phyloP scores from a whole-genome alignment of 1,140 invertebrate genomes.

The Euura saliciscinereae region DNA sequence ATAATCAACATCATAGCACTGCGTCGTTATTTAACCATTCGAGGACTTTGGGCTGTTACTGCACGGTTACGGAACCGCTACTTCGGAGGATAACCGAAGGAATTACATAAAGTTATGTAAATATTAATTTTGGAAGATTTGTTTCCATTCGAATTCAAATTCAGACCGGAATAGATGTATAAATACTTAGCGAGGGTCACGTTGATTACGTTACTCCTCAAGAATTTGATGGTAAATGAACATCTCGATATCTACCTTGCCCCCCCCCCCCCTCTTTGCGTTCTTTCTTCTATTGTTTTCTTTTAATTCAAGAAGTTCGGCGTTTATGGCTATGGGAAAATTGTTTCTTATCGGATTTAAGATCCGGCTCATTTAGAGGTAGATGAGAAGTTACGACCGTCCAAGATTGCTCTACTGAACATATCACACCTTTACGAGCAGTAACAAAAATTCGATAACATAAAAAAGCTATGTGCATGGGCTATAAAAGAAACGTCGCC shows the following conservation, averaged over 20 bases:
- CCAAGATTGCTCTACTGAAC: not conserved
- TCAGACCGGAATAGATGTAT: too few relatives aligned
- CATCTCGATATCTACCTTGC: not conserved
- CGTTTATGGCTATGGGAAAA: not conserved
- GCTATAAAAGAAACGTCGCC: not conserved
- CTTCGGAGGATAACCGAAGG: too few relatives aligned
- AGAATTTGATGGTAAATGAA: too few relatives aligned
- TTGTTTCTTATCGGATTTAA: constrained; percentile 5
- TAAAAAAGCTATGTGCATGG: not conserved
- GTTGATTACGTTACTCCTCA: too few relatives aligned
- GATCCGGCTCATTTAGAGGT: not conserved
- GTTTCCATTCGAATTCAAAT: too few relatives aligned
- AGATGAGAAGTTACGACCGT: not conserved
- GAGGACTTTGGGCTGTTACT: too few relatives aligned
- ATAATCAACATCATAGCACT: too few relatives aligned
- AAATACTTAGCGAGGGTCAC: too few relatives aligned
- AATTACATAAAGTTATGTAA: too few relatives aligned
- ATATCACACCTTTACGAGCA: not conserved
- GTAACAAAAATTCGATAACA: not conserved
- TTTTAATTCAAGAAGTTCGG: not conserved
- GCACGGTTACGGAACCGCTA: too few relatives aligned
- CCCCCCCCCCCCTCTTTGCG: not conserved
- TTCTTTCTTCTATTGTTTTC: not conserved
- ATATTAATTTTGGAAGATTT: too few relatives aligned
- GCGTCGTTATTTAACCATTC: too few relatives aligned